phyloP scores from a whole-genome alignment of 2,888 invertebrate species.

The Ypsolopha sequella region DNA sequence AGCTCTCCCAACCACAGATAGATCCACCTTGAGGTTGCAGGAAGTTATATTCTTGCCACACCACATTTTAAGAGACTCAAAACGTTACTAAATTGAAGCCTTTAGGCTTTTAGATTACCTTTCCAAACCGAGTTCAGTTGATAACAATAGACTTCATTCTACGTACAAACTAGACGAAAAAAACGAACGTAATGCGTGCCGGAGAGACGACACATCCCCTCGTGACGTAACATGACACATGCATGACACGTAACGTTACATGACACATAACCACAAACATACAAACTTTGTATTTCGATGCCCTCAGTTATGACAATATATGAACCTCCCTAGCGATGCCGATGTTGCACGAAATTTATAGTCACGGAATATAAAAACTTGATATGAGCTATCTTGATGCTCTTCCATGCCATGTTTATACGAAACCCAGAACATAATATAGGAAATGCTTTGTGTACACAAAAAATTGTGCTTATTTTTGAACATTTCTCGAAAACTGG shows the following conservation, averaged over 20 bases:
- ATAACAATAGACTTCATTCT: neutral
- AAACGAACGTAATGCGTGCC: constrained; percentile 30
- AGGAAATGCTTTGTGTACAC: too few relatives aligned
- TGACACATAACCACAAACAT: neutral
- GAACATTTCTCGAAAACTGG: too few relatives aligned
- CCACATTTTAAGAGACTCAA: constrained; percentile 1
- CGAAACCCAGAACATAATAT: too few relatives aligned
- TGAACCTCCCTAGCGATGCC: neutral
- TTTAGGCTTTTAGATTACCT: neutral
- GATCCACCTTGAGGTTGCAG: constrained; percentile 36
- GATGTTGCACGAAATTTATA: constrained; percentile 33
- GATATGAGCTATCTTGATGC: neutral
- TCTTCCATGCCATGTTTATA: too few relatives aligned
- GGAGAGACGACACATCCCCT: constrained; percentile 37
- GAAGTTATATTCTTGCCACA: neutral
- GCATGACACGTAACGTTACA: constrained; percentile 10
- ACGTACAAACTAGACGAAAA: constrained; percentile 1
- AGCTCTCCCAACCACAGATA: constrained; percentile 45
- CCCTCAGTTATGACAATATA: constrained; percentile 41
- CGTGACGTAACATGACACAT: constrained; percentile 9
- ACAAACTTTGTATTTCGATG: constrained; percentile 32
- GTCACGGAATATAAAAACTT: constrained; percentile 39
- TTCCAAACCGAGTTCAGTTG: neutral
- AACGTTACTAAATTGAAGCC: neutral
- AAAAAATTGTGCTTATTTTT: too few relatives aligned